Conservation (phyloP, 2,797 vertebrate species). For the Melanotaenia parkinsoni region DNA sequence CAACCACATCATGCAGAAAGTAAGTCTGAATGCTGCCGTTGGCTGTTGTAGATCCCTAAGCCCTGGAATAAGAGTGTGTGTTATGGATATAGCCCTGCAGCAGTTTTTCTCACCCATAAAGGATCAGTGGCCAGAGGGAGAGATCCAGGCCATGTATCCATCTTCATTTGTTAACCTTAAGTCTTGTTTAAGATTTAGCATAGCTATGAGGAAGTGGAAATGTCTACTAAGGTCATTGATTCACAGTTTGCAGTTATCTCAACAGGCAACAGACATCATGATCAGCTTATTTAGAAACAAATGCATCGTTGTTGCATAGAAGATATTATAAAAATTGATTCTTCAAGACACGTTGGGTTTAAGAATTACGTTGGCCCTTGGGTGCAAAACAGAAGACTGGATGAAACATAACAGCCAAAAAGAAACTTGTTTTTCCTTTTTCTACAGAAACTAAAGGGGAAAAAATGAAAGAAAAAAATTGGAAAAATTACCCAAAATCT, state of each 20-base stretch:
- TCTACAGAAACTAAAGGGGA: not conserved
- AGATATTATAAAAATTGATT: not conserved
- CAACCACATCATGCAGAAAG: conserved; percentile 98
- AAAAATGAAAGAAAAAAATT: not conserved
- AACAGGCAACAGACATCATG: conserved; percentile 10
- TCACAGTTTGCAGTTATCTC: conserved; percentile 14
- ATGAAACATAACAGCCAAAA: not conserved
- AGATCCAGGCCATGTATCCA: conserved; percentile 56
- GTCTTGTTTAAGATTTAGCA: conserved; percentile 22
- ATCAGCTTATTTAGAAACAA: conserved; percentile 14
- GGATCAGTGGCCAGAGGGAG: conserved; percentile 49
- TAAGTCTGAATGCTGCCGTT: conserved; percentile 76
- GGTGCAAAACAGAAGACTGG: not conserved
- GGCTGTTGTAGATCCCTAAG: conserved; percentile 34
- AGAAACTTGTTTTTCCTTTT: not conserved
- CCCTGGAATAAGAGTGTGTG: conserved; percentile 34
- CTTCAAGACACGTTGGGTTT: not conserved
- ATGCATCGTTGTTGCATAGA: conserved; percentile 4
- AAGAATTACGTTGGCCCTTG: not conserved
- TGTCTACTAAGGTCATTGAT: conserved; percentile 44
- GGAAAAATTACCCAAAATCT: not conserved
- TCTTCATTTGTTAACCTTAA: conserved; percentile 57
- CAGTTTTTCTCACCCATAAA: conserved; percentile 55
- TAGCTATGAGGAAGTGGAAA: conserved; percentile 41
- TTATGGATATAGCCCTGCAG: conserved; percentile 55